A percentile compares a stretch with the other conserved stretches of the same genome.
Conservation (phyloP, 2,113 vertebrate species). For the Macquaria australasica region DNA sequence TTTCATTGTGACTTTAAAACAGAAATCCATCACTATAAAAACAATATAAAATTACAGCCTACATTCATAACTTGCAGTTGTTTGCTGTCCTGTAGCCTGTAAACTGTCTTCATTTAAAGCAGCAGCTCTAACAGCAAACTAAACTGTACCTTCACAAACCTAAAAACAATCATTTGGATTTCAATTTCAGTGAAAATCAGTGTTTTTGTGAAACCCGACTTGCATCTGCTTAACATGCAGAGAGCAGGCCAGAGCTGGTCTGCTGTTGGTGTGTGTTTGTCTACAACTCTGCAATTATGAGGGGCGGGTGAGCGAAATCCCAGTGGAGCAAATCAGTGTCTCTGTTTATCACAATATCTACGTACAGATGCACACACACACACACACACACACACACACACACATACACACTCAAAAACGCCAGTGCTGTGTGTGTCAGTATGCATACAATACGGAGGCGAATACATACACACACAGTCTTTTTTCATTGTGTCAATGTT, state of each 20-base stretch:
- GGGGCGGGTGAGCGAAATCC: conserved; percentile 42
- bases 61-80: not conserved
- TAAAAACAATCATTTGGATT: not conserved
- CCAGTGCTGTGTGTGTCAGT: not conserved
- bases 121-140: not conserved
- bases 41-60: not conserved
- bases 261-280: conserved; percentile 14
- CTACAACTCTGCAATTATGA: conserved; percentile 57
- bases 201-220: not conserved
- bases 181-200: not conserved
- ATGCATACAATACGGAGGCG: not conserved
- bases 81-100: not conserved
- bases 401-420: not conserved
- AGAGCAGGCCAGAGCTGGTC: not conserved
- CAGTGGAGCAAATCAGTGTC: conserved; percentile 56
- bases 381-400: no score
- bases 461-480: not conserved
- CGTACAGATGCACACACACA: conserved; percentile 30
- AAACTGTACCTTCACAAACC: not conserved
- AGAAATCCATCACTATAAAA: not conserved
- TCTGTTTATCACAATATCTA: conserved; percentile 57
- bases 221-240: conserved; percentile 57
- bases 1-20: not conserved
- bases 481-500: not conserved
- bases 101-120: not conserved